Evolutionary conservation across 2,888 invertebrate genomes (phyloP), one percentile per base, ranked within the genome.

Genomic region (Petrolisthes manimaculis): DNA sequence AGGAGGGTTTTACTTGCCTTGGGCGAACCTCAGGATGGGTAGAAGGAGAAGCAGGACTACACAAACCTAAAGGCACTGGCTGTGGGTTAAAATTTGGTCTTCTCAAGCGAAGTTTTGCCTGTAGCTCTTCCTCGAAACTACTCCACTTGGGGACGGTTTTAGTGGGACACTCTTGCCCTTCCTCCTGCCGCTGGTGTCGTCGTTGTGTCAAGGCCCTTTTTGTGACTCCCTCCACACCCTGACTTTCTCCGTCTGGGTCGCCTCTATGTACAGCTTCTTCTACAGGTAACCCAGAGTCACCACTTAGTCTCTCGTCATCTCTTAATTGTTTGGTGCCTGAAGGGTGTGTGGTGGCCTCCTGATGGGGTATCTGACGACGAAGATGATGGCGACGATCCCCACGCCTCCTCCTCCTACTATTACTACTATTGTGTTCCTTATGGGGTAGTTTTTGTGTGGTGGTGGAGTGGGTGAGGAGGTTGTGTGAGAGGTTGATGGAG

Each of bases 401-500:
- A 54, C 81, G 74, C 74, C 79, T 71, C 37, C 81, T 74, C n/a
- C 81, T 81, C 18, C 86, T 86, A n/a, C n/a, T 5, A 14, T 79
- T 83, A n/a, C 79, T 56, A 18, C 24, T 24, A 14, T 71, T 67
- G 5, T 79, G 87, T 74, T 67, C 79, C 55, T 71, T 82, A 5
- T 18, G 53, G n/a, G n/a, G n/a, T 74, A 61, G 78, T 37, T 71
- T 82, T 4, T 18, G 53, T 12, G 51, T 12, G 54, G 51, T 12
- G 56, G n/a, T n/a, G 21, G 80, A 53, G 79, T 69, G 37, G 51
- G 71, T n/a, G n/a, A 87, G 83, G 8, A 87, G 79, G 71, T 87
- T 87, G 71, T 87, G 87, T 37, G 87, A 83, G 53, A 87, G 87
- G 55, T 87, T 87, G 24, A 87, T 78, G 79, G 75, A 53, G 74